These are phyloP conservation scores for Platypus cylindrus DNA, from an alignment of 2,888 invertebrate genomes.

Conservation along the genomic window DNA sequence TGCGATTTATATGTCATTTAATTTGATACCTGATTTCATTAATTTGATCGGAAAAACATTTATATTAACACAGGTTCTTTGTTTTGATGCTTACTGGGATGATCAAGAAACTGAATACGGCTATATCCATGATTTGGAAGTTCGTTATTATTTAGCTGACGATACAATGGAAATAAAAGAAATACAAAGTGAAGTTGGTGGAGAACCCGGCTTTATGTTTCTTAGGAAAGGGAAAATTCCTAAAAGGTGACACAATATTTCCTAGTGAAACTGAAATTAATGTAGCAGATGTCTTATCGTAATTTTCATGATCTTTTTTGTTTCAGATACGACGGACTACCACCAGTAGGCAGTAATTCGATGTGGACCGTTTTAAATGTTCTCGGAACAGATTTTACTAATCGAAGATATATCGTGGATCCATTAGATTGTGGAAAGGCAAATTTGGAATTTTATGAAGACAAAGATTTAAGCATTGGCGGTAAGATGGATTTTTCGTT, in stretches of 20 bases:
- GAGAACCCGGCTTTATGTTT: constrained; percentile 61
- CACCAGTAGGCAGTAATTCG: constrained; percentile 39
- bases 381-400: constrained; percentile 41
- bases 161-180: constrained; percentile 84
- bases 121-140: constrained; percentile 60
- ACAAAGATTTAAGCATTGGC: constrained; percentile 72
- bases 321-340: constrained; percentile 21
- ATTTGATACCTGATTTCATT: no score
- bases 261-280: background rate
- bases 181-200: constrained; percentile 51
- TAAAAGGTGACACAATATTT: constrained; percentile 40
- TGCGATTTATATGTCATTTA: background rate
- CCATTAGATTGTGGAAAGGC: constrained; percentile 41
- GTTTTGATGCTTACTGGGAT: constrained; percentile 85
- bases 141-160: constrained; percentile 77
- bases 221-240: constrained; percentile 65
- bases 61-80: constrained; percentile 38
- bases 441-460: constrained; percentile 43
- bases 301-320: background rate
- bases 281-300: background rate
- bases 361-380: constrained; percentile 49
- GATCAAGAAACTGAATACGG: constrained; percentile 68
- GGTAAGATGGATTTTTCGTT: constrained; percentile 12
- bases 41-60: no score
- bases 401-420: constrained; percentile 45